Conservation (phyloP, 2,113 vertebrate genomes). For the Nycticryphes semicollaris region DNA sequence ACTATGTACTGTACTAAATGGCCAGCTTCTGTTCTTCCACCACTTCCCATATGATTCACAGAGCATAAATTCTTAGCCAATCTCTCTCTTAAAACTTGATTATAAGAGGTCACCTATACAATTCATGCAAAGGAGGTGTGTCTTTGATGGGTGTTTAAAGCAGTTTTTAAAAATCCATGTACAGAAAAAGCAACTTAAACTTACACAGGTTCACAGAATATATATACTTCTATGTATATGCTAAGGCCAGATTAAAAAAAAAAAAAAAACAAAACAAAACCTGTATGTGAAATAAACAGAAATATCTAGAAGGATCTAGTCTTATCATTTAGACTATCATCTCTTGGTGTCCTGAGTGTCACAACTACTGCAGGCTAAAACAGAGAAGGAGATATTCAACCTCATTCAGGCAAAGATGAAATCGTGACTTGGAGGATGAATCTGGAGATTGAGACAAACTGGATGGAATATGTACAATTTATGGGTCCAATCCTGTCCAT, state of each 20-base stretch:
- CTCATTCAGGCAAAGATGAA: not conserved
- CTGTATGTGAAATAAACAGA: not conserved
- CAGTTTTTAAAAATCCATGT: not conserved
- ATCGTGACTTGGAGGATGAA: not conserved
- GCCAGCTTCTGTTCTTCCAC: slow-evolving; percentile 19
- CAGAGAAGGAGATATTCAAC: not conserved
- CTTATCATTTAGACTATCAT: not conserved
- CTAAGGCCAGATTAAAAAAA: not conserved
- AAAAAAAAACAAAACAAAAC: not conserved
- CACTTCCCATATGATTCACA: not conserved
- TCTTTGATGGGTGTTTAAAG: not conserved
- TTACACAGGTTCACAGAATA: not conserved
- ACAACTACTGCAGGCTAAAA: not conserved
- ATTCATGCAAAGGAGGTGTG: not conserved
- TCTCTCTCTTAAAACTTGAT: not conserved
- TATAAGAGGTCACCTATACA: not conserved
- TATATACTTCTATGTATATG: not conserved
- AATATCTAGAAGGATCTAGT: not conserved
- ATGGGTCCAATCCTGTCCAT: not conserved
- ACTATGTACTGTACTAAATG: not conserved
- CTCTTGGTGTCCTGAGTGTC: not conserved
- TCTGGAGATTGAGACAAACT: not conserved
- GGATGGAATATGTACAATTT: not conserved
- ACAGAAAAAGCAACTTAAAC: not conserved
- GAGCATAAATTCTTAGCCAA: not conserved